Conservation (phyloP, 2,113 vertebrate species). For the Catharus minimus region DNA sequence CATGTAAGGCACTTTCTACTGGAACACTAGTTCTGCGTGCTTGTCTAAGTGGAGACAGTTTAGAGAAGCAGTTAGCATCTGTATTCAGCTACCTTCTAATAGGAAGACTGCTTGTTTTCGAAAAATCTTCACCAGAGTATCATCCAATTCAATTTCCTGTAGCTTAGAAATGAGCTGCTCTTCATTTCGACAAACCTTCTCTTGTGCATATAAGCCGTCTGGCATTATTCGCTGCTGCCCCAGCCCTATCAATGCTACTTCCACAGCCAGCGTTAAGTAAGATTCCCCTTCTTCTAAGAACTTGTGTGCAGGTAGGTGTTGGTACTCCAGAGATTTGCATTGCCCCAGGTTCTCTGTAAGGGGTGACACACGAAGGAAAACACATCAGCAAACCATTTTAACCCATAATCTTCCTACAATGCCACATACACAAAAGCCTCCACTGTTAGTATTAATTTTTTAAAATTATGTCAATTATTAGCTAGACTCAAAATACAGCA, state of each 20-base stretch:
- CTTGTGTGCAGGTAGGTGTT: constrained; percentile 84
- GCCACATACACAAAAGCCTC: not conserved
- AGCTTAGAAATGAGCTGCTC: constrained; percentile 93
- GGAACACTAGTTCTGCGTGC: not conserved
- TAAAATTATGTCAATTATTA: not conserved
- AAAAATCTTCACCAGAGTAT: constrained; percentile 92
- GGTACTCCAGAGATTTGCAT: constrained; percentile 85
- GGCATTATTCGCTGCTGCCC: constrained; percentile 97
- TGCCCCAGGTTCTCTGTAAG: constrained; percentile 79
- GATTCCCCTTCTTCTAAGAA: constrained; percentile 93
- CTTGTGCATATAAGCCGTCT: constrained; percentile 93
- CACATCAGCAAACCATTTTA: not conserved
- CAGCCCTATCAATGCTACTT: constrained; percentile 89
- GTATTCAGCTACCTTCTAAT: constrained; percentile 85
- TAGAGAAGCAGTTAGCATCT: constrained; percentile 34
- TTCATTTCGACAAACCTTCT: constrained; percentile 93
- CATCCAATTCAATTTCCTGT: constrained; percentile 89
- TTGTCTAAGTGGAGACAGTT: not conserved
- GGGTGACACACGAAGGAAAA: not conserved
- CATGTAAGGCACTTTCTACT: not conserved
- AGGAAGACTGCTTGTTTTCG: constrained; percentile 93
- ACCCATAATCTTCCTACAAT: not conserved
- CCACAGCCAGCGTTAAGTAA: constrained; percentile 87
- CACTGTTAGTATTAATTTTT: not conserved
- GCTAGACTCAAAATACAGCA: not conserved